These are phyloP conservation scores for Penaeus chinensis DNA, from an alignment of 1,140 invertebrate species.

Conservation along the genomic window DNA sequence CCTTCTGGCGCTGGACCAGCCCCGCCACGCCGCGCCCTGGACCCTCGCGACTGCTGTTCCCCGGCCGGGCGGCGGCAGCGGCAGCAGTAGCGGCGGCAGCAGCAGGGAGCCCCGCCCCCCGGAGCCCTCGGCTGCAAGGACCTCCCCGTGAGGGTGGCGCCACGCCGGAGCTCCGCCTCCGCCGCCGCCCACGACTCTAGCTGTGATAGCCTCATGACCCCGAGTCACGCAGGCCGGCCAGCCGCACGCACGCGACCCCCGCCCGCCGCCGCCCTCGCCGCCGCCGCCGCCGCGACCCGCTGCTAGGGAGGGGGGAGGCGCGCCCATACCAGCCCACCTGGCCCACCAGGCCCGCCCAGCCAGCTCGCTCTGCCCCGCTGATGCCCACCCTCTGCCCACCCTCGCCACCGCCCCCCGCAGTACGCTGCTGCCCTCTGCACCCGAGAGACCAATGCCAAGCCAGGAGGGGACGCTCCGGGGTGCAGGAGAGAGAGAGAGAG, in stretches of 20 bases:
- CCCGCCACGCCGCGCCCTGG: constrained; percentile 16
- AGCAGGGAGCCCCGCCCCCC: constrained; percentile 35
- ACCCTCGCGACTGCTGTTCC: not conserved
- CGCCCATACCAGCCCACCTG: not conserved
- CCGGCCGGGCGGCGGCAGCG: not conserved
- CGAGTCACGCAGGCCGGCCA: constrained; percentile 50
- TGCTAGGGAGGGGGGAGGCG: not conserved
- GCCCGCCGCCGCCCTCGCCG: constrained; percentile 7
- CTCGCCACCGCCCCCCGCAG: not conserved
- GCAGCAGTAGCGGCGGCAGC: not conserved
- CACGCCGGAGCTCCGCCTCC: constrained; percentile 36
- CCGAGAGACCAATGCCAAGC: not conserved
- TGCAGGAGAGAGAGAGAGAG: too few species aligned
- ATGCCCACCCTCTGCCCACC: not conserved
- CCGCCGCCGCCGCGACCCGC: not conserved
- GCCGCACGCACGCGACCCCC: constrained; percentile 25
- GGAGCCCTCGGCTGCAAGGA: constrained; percentile 43
- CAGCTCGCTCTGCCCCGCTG: not conserved
- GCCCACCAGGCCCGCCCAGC: constrained; percentile 6
- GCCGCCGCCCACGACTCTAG: constrained; percentile 36
- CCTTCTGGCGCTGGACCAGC: constrained; percentile 1
- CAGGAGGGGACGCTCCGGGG: not conserved
- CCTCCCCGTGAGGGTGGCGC: constrained; percentile 51
- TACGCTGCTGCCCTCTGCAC: not conserved
- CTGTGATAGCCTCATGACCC: constrained; percentile 60